phyloP scores from a whole-genome alignment of 2,797 vertebrate genomes.

The Typhlichthys eigenmanni region DNA sequence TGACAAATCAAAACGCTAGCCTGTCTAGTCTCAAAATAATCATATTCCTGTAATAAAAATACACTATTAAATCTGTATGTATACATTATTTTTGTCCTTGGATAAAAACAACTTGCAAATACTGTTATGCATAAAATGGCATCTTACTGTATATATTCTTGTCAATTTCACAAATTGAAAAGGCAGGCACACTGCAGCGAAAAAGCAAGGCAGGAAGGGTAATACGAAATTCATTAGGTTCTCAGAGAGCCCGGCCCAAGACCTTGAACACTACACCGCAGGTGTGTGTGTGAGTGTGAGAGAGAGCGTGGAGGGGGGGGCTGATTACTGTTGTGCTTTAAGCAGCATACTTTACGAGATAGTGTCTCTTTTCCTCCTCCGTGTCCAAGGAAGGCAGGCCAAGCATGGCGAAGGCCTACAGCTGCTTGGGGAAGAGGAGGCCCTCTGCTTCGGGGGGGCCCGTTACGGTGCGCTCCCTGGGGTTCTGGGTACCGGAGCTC shows the following conservation, averaged over 20 bases:
- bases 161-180: constrained; percentile 88
- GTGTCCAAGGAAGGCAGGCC: constrained; percentile 61
- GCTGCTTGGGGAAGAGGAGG: constrained; percentile 15
- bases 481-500: constrained; percentile 47
- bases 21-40: constrained; percentile 72
- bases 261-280: constrained; percentile 51
- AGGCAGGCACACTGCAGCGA: constrained; percentile 77
- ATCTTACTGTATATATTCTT: constrained; percentile 73
- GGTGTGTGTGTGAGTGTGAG: too few species aligned
- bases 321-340: constrained; percentile 47
- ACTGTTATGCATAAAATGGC: constrained; percentile 69
- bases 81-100: constrained; percentile 52
- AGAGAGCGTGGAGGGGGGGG: too few species aligned
- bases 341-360: constrained; percentile 66
- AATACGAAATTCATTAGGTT: constrained; percentile 57
- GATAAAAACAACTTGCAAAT: constrained; percentile 72
- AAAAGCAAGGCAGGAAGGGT: constrained; percentile 74
- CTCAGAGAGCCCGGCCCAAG: constrained; percentile 52
- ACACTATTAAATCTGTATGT: constrained; percentile 78
- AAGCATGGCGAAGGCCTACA: constrained; percentile 53
- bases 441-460: constrained; percentile 14
- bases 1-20: constrained; percentile 60
- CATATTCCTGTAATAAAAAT: constrained; percentile 81
- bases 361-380: constrained; percentile 73
- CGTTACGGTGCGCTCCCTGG: constrained; percentile 45